Evolutionary conservation across 2,888 invertebrate genomes (phyloP), one percentile per base, ranked within the genome.

Genomic region (Harpagoxenus sublaevis): DNA sequence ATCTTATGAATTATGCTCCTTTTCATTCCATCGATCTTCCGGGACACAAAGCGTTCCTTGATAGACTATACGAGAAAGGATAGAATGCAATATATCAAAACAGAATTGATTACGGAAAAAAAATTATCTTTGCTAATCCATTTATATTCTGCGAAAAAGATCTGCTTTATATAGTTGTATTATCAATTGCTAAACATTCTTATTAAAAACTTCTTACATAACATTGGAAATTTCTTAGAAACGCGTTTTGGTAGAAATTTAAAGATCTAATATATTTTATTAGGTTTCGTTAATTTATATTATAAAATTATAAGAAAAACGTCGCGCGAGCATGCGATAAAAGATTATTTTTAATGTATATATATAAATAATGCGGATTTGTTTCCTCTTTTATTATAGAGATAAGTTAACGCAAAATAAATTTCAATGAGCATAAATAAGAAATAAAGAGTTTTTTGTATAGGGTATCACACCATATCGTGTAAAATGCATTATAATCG

Each of bases 1-100:
- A 35, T 81, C 85, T 63, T 71, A 42, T 71, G 62, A 79, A 8
- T 79, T 51, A 79, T 57, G 57, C 18, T 48, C 45, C 23, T 79
- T 66, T 78, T 66, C 60, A 39, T 31, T 74, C 45, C 28, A 68
- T 53, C 53, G 66, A 66, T 23, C 70, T 78, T 60, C n/a, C 12
- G 18, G 6, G 39, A 31, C n/a, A 18, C 18, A 60, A 18, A 39
- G n/a, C 31, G 3, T n/a, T 28, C 12, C n/a, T 15, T 15, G 42
- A 65, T 45, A 42, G 9, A 57, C n/a, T 77, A 42, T 77, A 42
- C 53, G 31, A 55, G 18, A 68, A 15, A 39, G 12, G 51, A 31
- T 18, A 78, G n/a, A 68, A 53, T 53, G 10, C 18, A 18, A 31
- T 45, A 42, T n/a, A 4, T 63, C 51, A 57, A 48, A 45, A 39